Evolutionary conservation across 2,888 invertebrate species (phyloP).

Genomic region (Ectemnius lituratus): DNA sequence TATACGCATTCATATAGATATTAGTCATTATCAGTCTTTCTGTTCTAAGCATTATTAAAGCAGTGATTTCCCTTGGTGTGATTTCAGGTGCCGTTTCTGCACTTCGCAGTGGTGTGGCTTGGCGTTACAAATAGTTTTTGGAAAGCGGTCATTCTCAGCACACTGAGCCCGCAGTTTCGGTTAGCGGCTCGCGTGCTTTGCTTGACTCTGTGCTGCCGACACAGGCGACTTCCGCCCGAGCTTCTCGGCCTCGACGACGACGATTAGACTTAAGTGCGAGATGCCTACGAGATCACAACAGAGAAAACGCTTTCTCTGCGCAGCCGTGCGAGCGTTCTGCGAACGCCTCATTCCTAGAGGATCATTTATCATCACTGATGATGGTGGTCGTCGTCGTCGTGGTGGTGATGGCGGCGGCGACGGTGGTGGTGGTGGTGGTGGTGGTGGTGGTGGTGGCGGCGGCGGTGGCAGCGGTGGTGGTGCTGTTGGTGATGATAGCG

Average conservation of each 20-base stretch:
- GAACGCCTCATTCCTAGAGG: constrained; percentile 67
- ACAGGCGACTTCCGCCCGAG: constrained; percentile 91
- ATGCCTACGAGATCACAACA: constrained; percentile 47
- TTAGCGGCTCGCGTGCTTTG: constrained; percentile 92
- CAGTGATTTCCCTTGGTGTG: constrained; percentile 4
- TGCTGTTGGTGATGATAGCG: too few species aligned
- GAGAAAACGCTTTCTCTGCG: constrained; percentile 38
- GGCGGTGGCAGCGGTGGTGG: too few species aligned
- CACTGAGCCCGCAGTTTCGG: constrained; percentile 95
- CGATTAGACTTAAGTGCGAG: constrained; percentile 80
- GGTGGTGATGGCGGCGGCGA: too few species aligned
- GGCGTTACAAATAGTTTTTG: constrained; percentile 97
- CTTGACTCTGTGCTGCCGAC: constrained; percentile 92
- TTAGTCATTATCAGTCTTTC: too few species aligned
- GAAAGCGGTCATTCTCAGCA: constrained; percentile 94
- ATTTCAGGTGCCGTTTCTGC: constrained; percentile 87
- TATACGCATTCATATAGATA: too few species aligned
- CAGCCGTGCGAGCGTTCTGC: constrained; percentile 28
- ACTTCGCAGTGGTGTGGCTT: constrained; percentile 96
- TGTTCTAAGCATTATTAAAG: background rate
- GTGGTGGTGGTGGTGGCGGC: too few species aligned
- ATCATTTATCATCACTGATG: constrained; percentile 53
- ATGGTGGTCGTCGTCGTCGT: too few species aligned
- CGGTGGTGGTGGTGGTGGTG: too few species aligned
- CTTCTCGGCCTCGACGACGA: constrained; percentile 92